Percentiles rank a stretch among this genome's conserved stretches.
Evolutionary conservation across 2,888 invertebrate species (phyloP).

Genomic region (Polylopha cassiicola): DNA sequence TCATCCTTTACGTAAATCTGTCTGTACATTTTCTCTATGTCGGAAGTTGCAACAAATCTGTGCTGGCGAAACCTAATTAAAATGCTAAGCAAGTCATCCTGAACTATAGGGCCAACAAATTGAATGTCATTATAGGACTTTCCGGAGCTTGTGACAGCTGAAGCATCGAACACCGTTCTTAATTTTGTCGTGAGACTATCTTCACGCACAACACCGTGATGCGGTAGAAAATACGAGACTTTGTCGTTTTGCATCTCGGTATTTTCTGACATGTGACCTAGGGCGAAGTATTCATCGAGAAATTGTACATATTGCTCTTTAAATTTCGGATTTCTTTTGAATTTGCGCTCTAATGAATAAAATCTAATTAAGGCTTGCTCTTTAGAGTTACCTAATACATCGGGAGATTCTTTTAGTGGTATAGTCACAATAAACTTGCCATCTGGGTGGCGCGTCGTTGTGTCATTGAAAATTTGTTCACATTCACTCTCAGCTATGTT

Average conservation of each 20-base stretch:
- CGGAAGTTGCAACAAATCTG: neutral
- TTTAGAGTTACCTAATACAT: neutral
- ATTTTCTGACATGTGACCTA: slow-evolving; percentile 13
- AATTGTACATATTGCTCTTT: slow-evolving; percentile 7
- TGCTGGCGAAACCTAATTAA: neutral
- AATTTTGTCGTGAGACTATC: slow-evolving; percentile 32
- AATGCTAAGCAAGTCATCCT: neutral
- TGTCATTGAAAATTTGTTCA: slow-evolving; percentile 18
- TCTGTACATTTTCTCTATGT: neutral
- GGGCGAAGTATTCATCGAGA: slow-evolving; percentile 4
- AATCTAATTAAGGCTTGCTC: slow-evolving; percentile 1
- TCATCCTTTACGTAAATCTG: neutral
- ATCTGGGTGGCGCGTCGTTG: slow-evolving; percentile 15
- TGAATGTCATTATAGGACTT: neutral
- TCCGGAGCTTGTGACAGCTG: neutral
- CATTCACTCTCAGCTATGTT: slow-evolving; percentile 18
- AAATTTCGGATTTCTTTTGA: slow-evolving; percentile 6
- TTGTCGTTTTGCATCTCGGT: neutral
- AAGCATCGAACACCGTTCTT: slow-evolving; percentile 35
- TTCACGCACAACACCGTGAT: slow-evolving; percentile 32
- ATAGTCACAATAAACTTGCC: slow-evolving; percentile 25
- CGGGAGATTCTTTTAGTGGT: slow-evolving; percentile 22
- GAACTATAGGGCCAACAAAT: neutral
- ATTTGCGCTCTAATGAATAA: slow-evolving; percentile 8
- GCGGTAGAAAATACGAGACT: slow-evolving; percentile 29